phyloP scores from a whole-genome alignment of 2,113 vertebrate genomes.

The Epinephelus moara region DNA sequence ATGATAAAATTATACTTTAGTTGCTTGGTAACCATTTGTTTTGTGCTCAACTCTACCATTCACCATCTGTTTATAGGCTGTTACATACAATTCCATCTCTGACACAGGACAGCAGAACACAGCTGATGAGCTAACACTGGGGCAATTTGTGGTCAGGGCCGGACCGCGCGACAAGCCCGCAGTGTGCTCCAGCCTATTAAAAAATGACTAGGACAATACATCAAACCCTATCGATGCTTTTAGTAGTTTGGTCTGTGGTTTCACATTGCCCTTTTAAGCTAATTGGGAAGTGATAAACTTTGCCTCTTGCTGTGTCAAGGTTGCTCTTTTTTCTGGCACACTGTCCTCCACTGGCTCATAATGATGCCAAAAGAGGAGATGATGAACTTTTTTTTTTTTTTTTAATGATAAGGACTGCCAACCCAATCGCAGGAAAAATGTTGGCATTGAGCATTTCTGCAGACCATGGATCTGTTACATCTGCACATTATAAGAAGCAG shows the following conservation, averaged over 20 bases:
- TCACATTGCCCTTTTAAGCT: slow-evolving; percentile 73
- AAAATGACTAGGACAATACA: slow-evolving; percentile 50
- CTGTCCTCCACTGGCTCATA: slow-evolving; percentile 8
- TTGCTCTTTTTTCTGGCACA: slow-evolving; percentile 46
- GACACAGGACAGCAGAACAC: slow-evolving; percentile 21
- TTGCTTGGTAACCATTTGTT: slow-evolving; percentile 79
- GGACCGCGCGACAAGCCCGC: slow-evolving; percentile 50
- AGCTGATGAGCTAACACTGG: slow-evolving; percentile 43
- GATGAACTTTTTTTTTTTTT: slow-evolving; percentile 1
- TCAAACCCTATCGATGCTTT: slow-evolving; percentile 59
- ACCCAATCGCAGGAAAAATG: too few relatives aligned
- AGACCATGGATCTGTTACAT: too few relatives aligned
- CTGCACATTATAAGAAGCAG: too few relatives aligned
- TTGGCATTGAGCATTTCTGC: too few relatives aligned
- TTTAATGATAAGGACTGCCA: slow-evolving; percentile 1
- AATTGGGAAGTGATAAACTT: slow-evolving; percentile 79
- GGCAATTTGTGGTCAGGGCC: slow-evolving; percentile 44
- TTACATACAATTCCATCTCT: slow-evolving; percentile 45
- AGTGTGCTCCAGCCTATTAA: slow-evolving; percentile 51
- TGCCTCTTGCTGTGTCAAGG: slow-evolving; percentile 46
- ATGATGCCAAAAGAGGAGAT: slow-evolving; percentile 16
- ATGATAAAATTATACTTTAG: slow-evolving; percentile 68
- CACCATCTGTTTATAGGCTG: slow-evolving; percentile 66
- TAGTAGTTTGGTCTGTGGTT: slow-evolving; percentile 69
- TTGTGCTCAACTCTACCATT: slow-evolving; percentile 56